phyloP scores from a whole-genome alignment of 2,797 vertebrate genomes.

The Peromyscus eremicus region DNA sequence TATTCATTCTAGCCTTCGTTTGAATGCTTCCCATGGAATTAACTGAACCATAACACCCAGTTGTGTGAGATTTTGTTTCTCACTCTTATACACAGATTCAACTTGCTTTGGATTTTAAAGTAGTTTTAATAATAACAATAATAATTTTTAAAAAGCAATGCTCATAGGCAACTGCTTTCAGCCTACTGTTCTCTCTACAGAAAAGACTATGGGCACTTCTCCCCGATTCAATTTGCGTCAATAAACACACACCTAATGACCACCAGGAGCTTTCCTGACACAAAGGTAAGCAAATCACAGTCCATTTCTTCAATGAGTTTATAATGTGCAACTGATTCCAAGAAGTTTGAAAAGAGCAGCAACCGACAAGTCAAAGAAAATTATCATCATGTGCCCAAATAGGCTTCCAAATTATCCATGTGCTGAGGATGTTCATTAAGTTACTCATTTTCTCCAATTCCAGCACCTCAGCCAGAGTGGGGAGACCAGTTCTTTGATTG shows the following conservation, averaged over 20 bases:
- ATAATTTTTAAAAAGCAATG: conserved; percentile 8
- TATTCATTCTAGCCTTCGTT: conserved; percentile 50
- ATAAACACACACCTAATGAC: neutral
- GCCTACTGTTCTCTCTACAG: neutral
- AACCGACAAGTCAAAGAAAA: conserved; percentile 78
- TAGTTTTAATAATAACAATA: conserved; percentile 23
- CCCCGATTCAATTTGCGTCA: conserved; percentile 29
- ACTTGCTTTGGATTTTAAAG: conserved; percentile 58
- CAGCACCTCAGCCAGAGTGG: conserved; percentile 45
- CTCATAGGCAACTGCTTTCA: neutral
- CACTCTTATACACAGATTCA: neutral
- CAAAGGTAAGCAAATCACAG: conserved; percentile 58
- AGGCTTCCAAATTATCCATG: conserved; percentile 73
- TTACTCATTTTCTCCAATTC: conserved; percentile 76
- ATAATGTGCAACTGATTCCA: conserved; percentile 24
- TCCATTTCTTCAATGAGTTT: conserved; percentile 56
- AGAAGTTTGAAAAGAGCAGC: conserved; percentile 68
- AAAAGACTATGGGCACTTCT: neutral
- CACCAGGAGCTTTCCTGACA: conserved; percentile 30
- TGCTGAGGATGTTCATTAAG: conserved; percentile 76
- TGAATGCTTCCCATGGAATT: conserved; percentile 52
- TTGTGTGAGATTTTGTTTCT: neutral
- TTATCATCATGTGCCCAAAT: conserved; percentile 75
- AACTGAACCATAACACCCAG: conserved; percentile 20
- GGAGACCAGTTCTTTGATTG: conserved; percentile 60